phyloP scores from a whole-genome alignment of 2,797 vertebrate genomes.

The Mormyrops attenuatus region DNA sequence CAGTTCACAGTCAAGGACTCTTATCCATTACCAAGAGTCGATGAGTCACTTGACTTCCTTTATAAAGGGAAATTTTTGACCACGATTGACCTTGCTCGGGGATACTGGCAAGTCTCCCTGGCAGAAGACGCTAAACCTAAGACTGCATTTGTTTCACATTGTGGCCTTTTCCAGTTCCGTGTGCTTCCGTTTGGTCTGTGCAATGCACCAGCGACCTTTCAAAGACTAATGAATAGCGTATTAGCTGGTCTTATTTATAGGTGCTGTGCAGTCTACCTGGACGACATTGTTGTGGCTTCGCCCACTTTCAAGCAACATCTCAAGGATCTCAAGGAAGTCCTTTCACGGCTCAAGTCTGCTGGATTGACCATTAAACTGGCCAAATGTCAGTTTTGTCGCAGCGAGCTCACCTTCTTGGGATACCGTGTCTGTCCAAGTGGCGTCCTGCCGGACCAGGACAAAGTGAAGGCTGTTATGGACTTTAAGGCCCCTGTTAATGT shows the following conservation, averaged over 20 bases:
- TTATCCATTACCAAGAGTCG: no score
- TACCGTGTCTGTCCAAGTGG: neutral
- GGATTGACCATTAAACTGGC: no score
- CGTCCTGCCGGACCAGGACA: neutral
- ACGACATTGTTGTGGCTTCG: neutral
- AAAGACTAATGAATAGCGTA: neutral
- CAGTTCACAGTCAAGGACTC: no score
- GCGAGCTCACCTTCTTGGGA: neutral
- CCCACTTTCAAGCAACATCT: neutral
- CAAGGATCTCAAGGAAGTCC: neutral
- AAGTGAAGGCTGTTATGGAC: neutral
- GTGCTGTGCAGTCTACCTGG: no score
- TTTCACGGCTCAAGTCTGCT: neutral
- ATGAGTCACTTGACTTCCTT: no score
- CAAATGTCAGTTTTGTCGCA: no score
- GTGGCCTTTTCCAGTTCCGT: neutral
- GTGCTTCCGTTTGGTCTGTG: neutral
- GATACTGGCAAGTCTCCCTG: no score
- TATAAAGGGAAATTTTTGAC: no score
- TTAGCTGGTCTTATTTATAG: neutral
- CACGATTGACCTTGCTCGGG: no score
- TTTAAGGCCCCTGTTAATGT: neutral
- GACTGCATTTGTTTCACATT: neutral
- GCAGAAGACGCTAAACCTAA: no score
- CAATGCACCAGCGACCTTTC: neutral